phyloP scores from a whole-genome alignment of 35 echinoderm and acorn worm genomes.

The Apostichopus japonicus region DNA sequence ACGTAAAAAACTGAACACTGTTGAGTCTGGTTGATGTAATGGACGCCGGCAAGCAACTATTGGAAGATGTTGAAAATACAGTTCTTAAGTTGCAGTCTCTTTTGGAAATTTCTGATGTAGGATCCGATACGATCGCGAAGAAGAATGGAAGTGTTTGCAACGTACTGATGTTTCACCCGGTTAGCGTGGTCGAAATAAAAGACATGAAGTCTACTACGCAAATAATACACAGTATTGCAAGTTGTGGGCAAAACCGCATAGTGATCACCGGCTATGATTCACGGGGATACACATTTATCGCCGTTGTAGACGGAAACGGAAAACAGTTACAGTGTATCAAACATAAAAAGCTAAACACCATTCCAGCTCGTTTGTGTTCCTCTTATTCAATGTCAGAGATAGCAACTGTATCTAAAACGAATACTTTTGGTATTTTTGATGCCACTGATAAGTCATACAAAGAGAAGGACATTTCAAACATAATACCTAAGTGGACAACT shows the following conservation, averaged over 20 bases:
- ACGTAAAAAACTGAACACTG: constrained; percentile 2
- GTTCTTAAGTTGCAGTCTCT: background rate
- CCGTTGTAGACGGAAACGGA: background rate
- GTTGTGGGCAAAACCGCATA: background rate
- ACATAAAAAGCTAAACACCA: background rate
- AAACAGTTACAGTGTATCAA: background rate
- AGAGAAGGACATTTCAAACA: background rate
- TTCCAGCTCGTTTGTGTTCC: background rate
- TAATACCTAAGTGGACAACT: background rate
- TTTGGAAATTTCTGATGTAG: too few relatives aligned
- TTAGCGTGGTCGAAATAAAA: background rate
- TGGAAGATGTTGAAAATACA: background rate
- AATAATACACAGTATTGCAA: background rate
- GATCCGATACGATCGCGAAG: too few relatives aligned
- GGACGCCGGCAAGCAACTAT: background rate
- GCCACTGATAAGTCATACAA: background rate
- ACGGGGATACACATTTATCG: background rate
- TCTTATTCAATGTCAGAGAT: background rate
- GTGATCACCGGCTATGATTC: background rate
- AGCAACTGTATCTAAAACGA: background rate
- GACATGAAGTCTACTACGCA: background rate
- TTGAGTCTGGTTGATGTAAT: background rate
- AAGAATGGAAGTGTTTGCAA: background rate
- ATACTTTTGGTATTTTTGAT: background rate
- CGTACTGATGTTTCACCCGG: too few relatives aligned